These are phyloP conservation scores for Elachura formosa DNA, from an alignment of 2,113 vertebrate genomes.

Conservation along the genomic window DNA sequence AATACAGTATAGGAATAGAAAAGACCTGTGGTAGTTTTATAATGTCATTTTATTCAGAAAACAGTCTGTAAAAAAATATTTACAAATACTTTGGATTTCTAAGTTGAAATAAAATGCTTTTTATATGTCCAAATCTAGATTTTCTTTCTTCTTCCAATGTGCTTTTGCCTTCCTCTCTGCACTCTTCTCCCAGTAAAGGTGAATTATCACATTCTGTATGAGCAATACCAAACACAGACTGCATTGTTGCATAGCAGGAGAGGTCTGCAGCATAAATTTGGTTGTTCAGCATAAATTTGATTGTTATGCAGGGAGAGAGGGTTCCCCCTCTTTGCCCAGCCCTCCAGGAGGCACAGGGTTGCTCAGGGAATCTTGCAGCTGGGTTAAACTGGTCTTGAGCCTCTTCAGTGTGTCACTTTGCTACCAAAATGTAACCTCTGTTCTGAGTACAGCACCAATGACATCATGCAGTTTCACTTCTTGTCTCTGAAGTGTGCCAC, in stretches of 20 bases:
- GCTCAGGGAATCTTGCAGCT: neutral
- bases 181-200: neutral
- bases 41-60: constrained; percentile 37
- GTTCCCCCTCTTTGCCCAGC: no score
- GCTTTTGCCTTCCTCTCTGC: neutral
- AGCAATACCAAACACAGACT: neutral
- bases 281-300: neutral
- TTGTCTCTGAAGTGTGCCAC: neutral
- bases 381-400: neutral
- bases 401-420: neutral
- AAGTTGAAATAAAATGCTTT: constrained; percentile 11
- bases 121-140: neutral
- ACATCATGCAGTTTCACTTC: neutral
- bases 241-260: neutral
- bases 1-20: neutral
- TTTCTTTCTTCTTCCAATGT: neutral
- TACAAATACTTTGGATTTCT: neutral
- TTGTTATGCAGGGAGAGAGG: neutral
- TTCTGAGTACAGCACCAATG: neutral
- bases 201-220: neutral
- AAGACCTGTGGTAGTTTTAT: neutral
- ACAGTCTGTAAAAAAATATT: constrained; percentile 33
- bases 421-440: neutral
- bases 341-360: neutral
- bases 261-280: neutral